Evolutionary conservation across 1,140 invertebrate genomes (phyloP).

Genomic region (Penaeus japonicus): DNA sequence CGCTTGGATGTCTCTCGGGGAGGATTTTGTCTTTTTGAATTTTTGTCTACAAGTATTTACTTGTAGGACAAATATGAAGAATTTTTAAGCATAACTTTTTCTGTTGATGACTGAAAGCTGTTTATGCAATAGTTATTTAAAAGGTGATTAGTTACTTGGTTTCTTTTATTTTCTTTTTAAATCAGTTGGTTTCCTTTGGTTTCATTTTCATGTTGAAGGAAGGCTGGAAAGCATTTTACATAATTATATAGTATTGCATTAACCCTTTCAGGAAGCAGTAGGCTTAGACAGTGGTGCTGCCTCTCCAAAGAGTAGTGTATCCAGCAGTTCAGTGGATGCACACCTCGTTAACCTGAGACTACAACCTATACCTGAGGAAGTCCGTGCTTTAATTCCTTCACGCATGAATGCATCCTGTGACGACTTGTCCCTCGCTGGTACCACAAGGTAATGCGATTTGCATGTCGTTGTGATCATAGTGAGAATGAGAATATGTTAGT

Average conservation of each 20-base stretch:
- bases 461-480: neutral
- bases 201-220: too few species aligned
- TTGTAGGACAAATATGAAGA: too few species aligned
- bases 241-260: neutral
- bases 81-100: too few species aligned
- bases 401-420: conserved; percentile 49
- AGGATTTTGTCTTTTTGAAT: too few species aligned
- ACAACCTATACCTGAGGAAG: conserved; percentile 58
- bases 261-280: conserved; percentile 32
- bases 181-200: too few species aligned
- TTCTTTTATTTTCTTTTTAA: too few species aligned
- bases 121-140: too few species aligned
- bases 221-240: too few species aligned
- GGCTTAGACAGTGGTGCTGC: conserved; percentile 57
- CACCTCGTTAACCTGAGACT: conserved; percentile 54
- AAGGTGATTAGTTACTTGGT: too few species aligned
- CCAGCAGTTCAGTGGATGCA: conserved; percentile 58
- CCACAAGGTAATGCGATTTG: conserved; percentile 25
- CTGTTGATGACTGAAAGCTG: too few species aligned
- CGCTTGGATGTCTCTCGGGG: too few species aligned
- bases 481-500: neutral
- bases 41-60: too few species aligned
- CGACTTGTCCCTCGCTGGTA: conserved; percentile 50
- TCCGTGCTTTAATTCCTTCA: conserved; percentile 21
- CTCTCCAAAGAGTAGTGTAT: conserved; percentile 59